A percentile compares a stretch with the other conserved stretches of the same genome.
phyloP scores from a whole-genome alignment of 35 echinoderm and acorn worm genomes.

The Heliocidaris erythrogramma region DNA sequence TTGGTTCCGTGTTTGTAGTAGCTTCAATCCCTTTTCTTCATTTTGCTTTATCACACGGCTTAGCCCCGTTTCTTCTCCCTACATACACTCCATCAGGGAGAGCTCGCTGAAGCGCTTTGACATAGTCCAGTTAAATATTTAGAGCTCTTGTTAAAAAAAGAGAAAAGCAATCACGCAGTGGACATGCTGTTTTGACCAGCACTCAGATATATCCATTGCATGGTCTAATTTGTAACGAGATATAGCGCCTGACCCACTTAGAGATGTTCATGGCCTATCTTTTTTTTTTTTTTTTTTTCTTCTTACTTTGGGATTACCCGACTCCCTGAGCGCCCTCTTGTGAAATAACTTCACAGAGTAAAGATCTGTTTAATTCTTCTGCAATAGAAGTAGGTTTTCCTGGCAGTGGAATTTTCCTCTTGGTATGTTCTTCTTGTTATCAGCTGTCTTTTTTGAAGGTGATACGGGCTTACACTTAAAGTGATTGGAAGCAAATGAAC shows the following conservation, averaged over 20 bases:
- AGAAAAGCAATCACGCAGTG: neutral
- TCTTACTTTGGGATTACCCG: neutral
- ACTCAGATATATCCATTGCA: neutral
- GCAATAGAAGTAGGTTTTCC: neutral
- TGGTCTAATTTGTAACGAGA: neutral
- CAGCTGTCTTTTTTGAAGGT: neutral
- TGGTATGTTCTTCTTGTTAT: neutral
- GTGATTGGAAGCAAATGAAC: no score
- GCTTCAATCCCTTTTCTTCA: neutral
- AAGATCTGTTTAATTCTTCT: neutral
- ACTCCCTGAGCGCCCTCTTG: neutral
- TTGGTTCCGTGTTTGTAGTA: no score
- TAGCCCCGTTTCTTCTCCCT: neutral
- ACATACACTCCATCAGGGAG: neutral
- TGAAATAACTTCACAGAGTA: neutral
- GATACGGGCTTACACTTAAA: no score
- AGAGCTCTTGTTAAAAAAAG: neutral
- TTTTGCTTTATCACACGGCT: neutral
- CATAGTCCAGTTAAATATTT: neutral
- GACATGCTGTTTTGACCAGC: slow-evolving; percentile 1
- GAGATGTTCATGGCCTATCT: neutral
- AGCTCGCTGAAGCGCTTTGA: neutral
- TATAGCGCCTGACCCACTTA: neutral
- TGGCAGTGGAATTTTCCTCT: neutral
- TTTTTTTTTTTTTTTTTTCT: neutral